Base-by-base conservation (phyloP, 2,888 invertebrate genomes). In the Cataglyphis cursor region DNA sequence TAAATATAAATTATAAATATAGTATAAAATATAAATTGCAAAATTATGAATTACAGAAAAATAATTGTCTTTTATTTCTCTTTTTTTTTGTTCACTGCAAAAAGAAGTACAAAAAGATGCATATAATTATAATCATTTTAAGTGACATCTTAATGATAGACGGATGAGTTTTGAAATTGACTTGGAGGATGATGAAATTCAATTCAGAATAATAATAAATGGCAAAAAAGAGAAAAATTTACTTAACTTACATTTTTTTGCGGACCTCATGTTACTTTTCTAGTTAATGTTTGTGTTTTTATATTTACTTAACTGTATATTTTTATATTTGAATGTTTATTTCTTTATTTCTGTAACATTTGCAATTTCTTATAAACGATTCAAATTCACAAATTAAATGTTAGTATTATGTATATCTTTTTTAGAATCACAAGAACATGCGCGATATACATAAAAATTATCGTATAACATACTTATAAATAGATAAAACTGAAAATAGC, bases 61-160 rank as follows among this genome's bases (percentile, higher is more conserved):
- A 31, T 68, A 65, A 65, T 24, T 51, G 24, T 0, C 38, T 38
- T 70, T 68, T n/a, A 24, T 31, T 68, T 0, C 10, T 31, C n/a
- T 1, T n/a, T 1, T 68, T 15, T 3, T 28, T 1, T 4, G 31
- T 68, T 1, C 12, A 5, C 0, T 5, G 10, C 18, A 48, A n/a
- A 21, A 51, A 12, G 15, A 1, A 51, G 4, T 28, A n/a, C 5
- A 10, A 24, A 65, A 21, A 41, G 1, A 65, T 8, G 24, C 4
- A 31, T 15, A n/a, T 3, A 41, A 68, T 51, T 51, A 15, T 70
- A 48, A 31, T n/a, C 1, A 66, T 31, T 28, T 8, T n/a, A 15
- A 70, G 8, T 51, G 38, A 72, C 54, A 38, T 24, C 10, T 72
- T 72, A 57, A 38, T 57, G 18, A 35, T 8, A 54, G 18, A 44